phyloP scores from a whole-genome alignment of 2,888 invertebrate genomes.

The Drosophila kanekoi region DNA sequence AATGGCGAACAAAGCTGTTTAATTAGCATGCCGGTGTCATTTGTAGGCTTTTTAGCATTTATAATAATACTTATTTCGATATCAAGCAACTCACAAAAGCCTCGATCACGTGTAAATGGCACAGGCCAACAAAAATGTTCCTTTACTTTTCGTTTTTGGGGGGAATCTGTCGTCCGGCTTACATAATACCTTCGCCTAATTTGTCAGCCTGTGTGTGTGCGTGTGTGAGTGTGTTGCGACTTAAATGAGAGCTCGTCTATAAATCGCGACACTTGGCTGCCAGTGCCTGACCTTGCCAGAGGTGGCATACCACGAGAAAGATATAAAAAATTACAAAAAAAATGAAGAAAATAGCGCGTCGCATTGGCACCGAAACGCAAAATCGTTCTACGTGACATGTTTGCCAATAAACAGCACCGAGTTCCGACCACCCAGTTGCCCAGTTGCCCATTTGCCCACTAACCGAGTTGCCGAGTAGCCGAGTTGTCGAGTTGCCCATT shows the following conservation, averaged over 20 bases:
- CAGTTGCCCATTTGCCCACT: constrained; percentile 5
- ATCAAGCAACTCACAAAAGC: constrained; percentile 37
- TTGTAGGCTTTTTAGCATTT: constrained; percentile 50
- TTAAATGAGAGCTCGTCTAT: constrained; percentile 38
- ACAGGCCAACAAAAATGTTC: constrained; percentile 20
- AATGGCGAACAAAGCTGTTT: constrained; percentile 68
- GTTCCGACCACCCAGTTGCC: constrained; percentile 20
- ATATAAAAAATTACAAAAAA: neutral
- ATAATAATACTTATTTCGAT: constrained; percentile 41
- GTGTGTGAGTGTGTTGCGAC: constrained; percentile 10
- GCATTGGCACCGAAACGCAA: constrained; percentile 74
- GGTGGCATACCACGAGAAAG: constrained; percentile 61
- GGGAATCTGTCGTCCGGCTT: constrained; percentile 15
- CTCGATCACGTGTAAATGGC: constrained; percentile 31
- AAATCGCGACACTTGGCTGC: constrained; percentile 50
- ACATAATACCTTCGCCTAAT: constrained; percentile 43
- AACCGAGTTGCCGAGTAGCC: too few species aligned
- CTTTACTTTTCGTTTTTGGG: too few species aligned
- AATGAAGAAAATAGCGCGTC: constrained; percentile 58
- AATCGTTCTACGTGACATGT: constrained; percentile 74
- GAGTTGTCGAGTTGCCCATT: constrained; percentile 29
- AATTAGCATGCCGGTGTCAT: constrained; percentile 71
- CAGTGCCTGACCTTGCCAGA: constrained; percentile 68
- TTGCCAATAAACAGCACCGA: constrained; percentile 45
- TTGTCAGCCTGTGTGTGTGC: constrained; percentile 13